Evolutionary conservation across 2,113 vertebrate species (phyloP).

Genomic region (Malurus melanocephalus): DNA sequence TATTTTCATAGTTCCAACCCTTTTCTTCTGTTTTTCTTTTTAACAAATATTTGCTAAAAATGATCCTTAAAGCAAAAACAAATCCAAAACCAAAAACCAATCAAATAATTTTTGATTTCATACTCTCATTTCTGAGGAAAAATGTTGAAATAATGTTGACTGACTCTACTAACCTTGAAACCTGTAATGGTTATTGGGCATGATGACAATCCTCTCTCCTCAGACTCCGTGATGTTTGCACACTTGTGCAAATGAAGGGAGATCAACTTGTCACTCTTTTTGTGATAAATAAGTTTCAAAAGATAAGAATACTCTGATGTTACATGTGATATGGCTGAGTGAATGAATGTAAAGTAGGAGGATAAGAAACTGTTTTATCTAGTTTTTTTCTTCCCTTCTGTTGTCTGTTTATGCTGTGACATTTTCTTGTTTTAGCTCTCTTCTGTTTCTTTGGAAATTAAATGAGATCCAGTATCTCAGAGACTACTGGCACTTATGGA

Average conservation of each 20-base stretch:
- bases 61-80: neutral
- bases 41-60: neutral
- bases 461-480: conserved; percentile 46
- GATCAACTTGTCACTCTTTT: neutral
- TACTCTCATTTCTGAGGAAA: neutral
- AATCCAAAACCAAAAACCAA: neutral
- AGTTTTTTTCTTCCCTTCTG: conserved; percentile 59
- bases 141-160: neutral
- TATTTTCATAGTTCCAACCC: neutral
- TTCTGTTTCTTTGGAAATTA: conserved; percentile 63
- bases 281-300: conserved; percentile 15
- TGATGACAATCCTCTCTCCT: neutral
- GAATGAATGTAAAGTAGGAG: conserved; percentile 59
- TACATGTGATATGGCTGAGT: conserved; percentile 42
- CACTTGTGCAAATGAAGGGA: neutral
- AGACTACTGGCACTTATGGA: conserved; percentile 60
- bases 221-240: neutral
- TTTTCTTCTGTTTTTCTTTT: neutral
- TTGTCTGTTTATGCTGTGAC: conserved; percentile 64
- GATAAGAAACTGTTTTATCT: conserved; percentile 60
- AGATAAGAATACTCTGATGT: conserved; percentile 12
- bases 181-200: neutral
- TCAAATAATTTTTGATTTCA: neutral
- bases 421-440: conserved; percentile 68
- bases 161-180: neutral